Percentiles rank a stretch among this genome's conserved stretches.
These are phyloP conservation scores for Camponotus fellah DNA, from an alignment of 2,888 invertebrate species.

Conservation along the genomic window DNA sequence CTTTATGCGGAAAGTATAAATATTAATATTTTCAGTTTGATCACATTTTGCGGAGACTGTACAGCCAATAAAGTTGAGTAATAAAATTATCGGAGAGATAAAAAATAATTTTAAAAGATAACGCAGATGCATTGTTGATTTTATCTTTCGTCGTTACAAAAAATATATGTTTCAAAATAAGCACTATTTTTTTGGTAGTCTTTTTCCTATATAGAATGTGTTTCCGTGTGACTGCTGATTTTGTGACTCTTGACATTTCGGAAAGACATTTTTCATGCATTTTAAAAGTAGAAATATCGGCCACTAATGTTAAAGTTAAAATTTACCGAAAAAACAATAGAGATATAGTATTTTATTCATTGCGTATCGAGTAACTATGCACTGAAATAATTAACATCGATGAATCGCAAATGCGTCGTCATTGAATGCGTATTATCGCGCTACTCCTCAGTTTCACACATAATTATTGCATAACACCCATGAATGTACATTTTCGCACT, in stretches of 20 bases:
- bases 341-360: slow-evolving; percentile 1
- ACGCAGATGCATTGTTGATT: background rate
- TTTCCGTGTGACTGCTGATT: background rate
- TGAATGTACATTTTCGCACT: background rate
- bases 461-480: background rate
- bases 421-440: background rate
- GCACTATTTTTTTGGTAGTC: background rate
- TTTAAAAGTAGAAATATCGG: background rate
- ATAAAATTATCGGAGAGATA: background rate
- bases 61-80: background rate
- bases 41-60: background rate
- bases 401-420: background rate
- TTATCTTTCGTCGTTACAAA: background rate
- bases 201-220: background rate
- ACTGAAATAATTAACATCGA: background rate
- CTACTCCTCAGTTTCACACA: slow-evolving; percentile 11
- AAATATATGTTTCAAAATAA: background rate
- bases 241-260: background rate
- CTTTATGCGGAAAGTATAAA: background rate
- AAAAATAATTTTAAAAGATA: background rate
- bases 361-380: background rate
- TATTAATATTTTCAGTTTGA: background rate
- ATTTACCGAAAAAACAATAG: background rate
- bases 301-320: background rate
- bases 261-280: background rate